Evolutionary conservation across 2,113 vertebrate genomes (phyloP).

Genomic region (Neolamprologus sp.): DNA sequence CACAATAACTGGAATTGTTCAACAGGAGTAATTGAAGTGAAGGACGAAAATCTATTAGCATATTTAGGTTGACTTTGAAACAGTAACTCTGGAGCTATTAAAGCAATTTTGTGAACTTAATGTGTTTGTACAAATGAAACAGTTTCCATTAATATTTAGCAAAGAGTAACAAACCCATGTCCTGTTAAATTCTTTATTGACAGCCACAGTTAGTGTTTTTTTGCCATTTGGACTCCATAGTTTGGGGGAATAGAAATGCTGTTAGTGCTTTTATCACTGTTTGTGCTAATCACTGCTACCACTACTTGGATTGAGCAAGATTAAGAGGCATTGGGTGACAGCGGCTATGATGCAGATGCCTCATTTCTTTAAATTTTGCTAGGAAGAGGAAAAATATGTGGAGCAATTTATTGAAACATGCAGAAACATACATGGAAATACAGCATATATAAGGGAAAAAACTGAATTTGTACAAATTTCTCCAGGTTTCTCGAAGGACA

Average conservation of each 20-base stretch:
- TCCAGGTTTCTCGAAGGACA: fast-evolving
- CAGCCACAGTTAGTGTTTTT: background rate
- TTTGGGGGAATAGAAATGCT: background rate
- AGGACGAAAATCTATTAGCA: background rate
- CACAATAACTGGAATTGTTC: background rate
- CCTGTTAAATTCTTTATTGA: background rate
- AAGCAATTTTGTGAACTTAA: background rate
- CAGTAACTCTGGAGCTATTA: background rate
- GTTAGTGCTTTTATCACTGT: background rate
- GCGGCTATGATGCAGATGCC: background rate
- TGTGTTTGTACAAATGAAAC: background rate
- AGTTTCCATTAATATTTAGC: background rate
- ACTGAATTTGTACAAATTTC: background rate
- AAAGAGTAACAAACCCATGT: background rate
- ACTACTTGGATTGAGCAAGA: background rate
- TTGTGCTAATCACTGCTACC: background rate
- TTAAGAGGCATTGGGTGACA: background rate
- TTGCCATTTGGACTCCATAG: background rate
- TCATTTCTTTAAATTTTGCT: background rate
- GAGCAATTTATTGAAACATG: background rate
- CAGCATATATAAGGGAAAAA: background rate
- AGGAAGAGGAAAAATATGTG: background rate
- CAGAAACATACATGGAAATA: background rate
- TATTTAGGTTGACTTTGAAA: background rate
- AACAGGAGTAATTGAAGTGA: background rate